Evolutionary conservation across 2,888 invertebrate species (phyloP).

Genomic region (Hylaea fasciaria): DNA sequence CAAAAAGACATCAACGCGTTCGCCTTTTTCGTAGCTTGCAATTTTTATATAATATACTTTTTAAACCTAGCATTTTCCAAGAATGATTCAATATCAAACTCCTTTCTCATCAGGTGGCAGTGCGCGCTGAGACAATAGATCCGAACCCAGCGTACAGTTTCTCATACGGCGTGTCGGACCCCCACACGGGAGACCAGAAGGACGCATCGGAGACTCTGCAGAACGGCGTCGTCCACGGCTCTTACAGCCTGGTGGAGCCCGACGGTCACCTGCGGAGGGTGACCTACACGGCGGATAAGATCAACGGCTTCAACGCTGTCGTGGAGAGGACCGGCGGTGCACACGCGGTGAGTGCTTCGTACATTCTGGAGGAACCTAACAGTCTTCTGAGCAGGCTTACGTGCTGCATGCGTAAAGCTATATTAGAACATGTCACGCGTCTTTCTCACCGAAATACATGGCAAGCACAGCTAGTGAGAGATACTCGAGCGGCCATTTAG

Average conservation of each 20-base stretch:
- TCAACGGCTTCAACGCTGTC: slow-evolving; percentile 83
- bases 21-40: slow-evolving; percentile 8
- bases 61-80: background rate
- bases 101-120: slow-evolving; percentile 53
- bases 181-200: slow-evolving; percentile 81
- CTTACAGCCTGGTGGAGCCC: slow-evolving; percentile 82
- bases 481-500: too few relatives aligned
- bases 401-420: too few relatives aligned
- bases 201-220: slow-evolving; percentile 79
- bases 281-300: slow-evolving; percentile 82
- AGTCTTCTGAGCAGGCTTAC: background rate
- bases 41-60: background rate
- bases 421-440: too few relatives aligned
- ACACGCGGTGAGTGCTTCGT: slow-evolving; percentile 64
- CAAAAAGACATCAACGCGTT: slow-evolving; percentile 33
- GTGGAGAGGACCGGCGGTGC: slow-evolving; percentile 79
- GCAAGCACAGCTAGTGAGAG: too few relatives aligned
- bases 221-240: slow-evolving; percentile 82
- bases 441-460: too few relatives aligned
- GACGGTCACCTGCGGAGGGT: slow-evolving; percentile 80
- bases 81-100: background rate
- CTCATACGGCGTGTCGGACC: slow-evolving; percentile 81
- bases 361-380: background rate
- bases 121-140: slow-evolving; percentile 78
- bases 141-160: slow-evolving; percentile 83